Conservation (phyloP, 2,797 vertebrate genomes). For the Valencia hispanica region DNA sequence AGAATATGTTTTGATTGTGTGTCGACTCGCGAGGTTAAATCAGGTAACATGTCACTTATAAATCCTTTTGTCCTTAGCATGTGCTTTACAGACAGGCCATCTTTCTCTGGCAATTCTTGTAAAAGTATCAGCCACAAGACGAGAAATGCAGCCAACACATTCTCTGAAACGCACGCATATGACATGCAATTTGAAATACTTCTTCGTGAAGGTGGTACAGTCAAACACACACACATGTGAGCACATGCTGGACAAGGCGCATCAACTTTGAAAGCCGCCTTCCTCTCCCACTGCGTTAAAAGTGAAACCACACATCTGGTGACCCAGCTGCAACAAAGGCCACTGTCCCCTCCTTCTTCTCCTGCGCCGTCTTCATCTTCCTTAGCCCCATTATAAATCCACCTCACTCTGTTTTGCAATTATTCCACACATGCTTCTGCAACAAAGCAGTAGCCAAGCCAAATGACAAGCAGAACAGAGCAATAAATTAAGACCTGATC, state of each 20-base stretch:
- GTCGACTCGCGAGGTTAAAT: constrained; percentile 64
- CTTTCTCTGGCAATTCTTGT: constrained; percentile 57
- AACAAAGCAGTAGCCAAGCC: constrained; percentile 82
- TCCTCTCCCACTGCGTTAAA: constrained; percentile 73
- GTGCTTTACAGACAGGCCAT: constrained; percentile 64
- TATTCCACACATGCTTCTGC: constrained; percentile 75
- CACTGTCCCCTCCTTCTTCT: constrained; percentile 33
- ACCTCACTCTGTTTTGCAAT: constrained; percentile 73
- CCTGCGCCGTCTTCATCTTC: constrained; percentile 51
- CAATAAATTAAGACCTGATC: constrained; percentile 81
- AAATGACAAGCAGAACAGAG: constrained; percentile 83
- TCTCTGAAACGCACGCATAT: constrained; percentile 48
- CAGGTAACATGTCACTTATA: constrained; percentile 68
- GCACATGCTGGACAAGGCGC: constrained; percentile 40
- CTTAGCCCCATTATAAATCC: constrained; percentile 66
- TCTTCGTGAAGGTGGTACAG: constrained; percentile 54
- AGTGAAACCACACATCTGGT: constrained; percentile 76
- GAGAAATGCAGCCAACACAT: constrained; percentile 52
- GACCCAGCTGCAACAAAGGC: constrained; percentile 44
- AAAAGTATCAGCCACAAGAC: constrained; percentile 53
- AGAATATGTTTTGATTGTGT: constrained; percentile 60
- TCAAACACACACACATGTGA: constrained; percentile 28
- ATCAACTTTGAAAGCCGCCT: constrained; percentile 58
- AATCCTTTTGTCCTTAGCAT: constrained; percentile 60
- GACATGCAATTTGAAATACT: constrained; percentile 60